A percentile compares a stretch with the other conserved stretches of the same genome.
phyloP scores from a whole-genome alignment of 1,140 invertebrate genomes.

The Drosophila neocordata region DNA sequence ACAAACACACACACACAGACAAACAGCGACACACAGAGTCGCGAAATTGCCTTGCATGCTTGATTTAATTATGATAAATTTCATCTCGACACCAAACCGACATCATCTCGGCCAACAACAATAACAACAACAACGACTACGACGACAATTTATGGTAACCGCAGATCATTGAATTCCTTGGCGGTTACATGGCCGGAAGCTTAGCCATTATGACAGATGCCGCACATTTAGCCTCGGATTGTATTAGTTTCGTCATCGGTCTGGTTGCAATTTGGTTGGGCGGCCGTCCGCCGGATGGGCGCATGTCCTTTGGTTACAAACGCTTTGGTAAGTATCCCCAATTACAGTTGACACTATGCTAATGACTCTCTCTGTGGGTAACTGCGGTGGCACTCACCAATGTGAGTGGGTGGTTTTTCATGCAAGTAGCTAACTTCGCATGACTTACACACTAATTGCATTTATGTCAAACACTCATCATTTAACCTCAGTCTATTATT shows the following conservation, averaged over 20 bases:
- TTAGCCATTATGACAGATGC: constrained; percentile 93
- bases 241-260: constrained; percentile 91
- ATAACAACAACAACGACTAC: constrained; percentile 17
- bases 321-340: constrained; percentile 86
- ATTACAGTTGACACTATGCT: constrained; percentile 58
- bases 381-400: constrained; percentile 1
- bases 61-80: constrained; percentile 70
- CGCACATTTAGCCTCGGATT: constrained; percentile 92
- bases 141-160: constrained; percentile 31
- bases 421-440: background rate
- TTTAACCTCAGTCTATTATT: background rate
- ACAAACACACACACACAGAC: constrained; percentile 12
- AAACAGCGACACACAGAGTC: background rate
- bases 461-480: constrained; percentile 24
- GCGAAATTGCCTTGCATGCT: constrained; percentile 5
- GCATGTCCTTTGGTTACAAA: constrained; percentile 92
- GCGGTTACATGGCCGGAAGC: constrained; percentile 91
- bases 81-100: constrained; percentile 24
- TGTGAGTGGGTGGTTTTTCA: background rate
- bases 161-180: constrained; percentile 88
- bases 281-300: constrained; percentile 86
- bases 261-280: constrained; percentile 90
- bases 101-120: constrained; percentile 22
- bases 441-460: constrained; percentile 39
- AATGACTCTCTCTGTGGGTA: constrained; percentile 45